These are phyloP conservation scores for Hermetia illucens DNA, from an alignment of 1,140 invertebrate genomes.

Conservation along the genomic window DNA sequence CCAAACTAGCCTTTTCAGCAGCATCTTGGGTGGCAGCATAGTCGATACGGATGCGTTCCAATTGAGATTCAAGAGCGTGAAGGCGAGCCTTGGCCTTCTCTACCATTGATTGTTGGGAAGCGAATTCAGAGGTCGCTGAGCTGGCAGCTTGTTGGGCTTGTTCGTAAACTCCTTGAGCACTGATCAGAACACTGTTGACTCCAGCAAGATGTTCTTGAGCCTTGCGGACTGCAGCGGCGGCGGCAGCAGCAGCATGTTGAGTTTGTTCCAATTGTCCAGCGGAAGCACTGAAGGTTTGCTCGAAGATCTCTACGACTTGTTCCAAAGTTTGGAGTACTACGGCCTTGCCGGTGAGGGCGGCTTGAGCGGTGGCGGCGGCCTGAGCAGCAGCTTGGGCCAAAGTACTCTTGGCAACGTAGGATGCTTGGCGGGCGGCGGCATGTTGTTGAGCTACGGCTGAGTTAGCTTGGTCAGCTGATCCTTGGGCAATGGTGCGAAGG, in stretches of 20 bases:
- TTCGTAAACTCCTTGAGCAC: conserved; percentile 26
- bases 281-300: conserved; percentile 28
- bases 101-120: conserved; percentile 35
- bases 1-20: conserved; percentile 32
- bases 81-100: conserved; percentile 31
- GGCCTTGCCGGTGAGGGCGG: conserved; percentile 37
- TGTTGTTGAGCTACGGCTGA: conserved; percentile 26
- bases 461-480: conserved; percentile 47
- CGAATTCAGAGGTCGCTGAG: conserved; percentile 31
- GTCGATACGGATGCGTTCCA: conserved; percentile 26
- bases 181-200: conserved; percentile 29
- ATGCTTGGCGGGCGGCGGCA: no score
- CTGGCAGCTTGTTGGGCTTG: conserved; percentile 32
- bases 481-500: conserved; percentile 35
- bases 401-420: no score
- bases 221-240: conserved; percentile 29
- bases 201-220: no score
- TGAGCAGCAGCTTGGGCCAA: no score
- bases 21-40: conserved; percentile 32
- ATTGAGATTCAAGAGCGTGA: conserved; percentile 30
- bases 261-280: conserved; percentile 30
- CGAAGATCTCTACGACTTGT: conserved; percentile 30
- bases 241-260: conserved; percentile 33
- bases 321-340: conserved; percentile 32
- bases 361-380: no score